A percentile compares a stretch with the other conserved stretches of the same genome.
Conservation (phyloP, 2,113 vertebrate genomes). For the Ranitomeya imitator region DNA sequence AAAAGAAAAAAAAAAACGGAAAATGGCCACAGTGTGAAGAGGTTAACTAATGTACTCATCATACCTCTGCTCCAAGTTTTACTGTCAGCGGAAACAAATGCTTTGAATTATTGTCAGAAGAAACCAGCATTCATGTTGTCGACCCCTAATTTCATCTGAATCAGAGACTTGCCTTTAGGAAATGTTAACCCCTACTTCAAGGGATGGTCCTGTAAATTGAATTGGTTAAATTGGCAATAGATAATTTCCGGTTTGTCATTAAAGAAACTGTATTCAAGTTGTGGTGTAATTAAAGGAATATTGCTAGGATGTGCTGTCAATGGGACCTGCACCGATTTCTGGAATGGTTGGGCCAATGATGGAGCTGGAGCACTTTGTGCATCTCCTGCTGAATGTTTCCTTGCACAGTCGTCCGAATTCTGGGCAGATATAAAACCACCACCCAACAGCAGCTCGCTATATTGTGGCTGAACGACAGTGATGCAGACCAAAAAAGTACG, state of each 20-base stretch:
- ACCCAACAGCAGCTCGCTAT: not conserved
- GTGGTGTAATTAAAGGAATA: not conserved
- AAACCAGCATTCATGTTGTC: slow-evolving; percentile 3
- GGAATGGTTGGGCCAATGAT: not conserved
- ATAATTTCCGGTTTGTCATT: not conserved
- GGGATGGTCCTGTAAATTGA: not conserved
- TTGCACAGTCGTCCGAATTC: not conserved
- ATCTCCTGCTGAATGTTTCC: not conserved
- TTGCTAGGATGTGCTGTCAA: not conserved
- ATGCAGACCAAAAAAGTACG: too few species aligned
- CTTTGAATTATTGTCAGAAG: slow-evolving; percentile 13
- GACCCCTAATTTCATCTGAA: slow-evolving; percentile 6
- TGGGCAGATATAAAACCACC: not conserved
- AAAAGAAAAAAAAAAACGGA: too few species aligned
- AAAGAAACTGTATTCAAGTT: not conserved
- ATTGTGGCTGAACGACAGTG: not conserved
- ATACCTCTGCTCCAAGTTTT: not conserved
- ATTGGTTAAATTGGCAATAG: not conserved
- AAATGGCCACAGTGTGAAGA: too few species aligned
- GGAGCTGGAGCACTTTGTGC: not conserved
- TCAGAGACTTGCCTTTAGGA: slow-evolving; percentile 24
- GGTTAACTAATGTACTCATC: too few species aligned
- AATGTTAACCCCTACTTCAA: not conserved
- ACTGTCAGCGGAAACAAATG: slow-evolving; percentile 18
- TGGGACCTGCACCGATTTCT: not conserved